Percentiles rank a stretch among this genome's conserved stretches.
Conservation (phyloP, 2,113 vertebrate genomes). For the Nyctibius bracteatus region DNA sequence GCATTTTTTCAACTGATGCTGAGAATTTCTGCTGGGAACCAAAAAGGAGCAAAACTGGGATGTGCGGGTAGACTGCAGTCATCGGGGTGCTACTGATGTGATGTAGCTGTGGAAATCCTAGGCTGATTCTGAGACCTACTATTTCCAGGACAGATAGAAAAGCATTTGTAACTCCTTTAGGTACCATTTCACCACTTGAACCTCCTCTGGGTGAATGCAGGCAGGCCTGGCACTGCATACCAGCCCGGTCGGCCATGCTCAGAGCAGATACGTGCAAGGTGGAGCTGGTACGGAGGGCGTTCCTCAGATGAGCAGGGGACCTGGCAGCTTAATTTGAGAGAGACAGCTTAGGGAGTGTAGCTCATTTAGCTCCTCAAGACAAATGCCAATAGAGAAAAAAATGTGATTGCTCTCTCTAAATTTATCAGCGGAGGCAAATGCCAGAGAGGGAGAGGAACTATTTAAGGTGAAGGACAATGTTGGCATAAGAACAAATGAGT, state of each 20-base stretch:
- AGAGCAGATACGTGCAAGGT: neutral
- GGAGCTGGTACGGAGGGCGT: neutral
- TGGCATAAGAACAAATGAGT: constrained; percentile 58
- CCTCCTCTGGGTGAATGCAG: neutral
- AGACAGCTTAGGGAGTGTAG: neutral
- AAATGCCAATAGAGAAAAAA: neutral
- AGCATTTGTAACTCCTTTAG: neutral
- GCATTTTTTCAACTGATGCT: neutral
- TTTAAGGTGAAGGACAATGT: constrained; percentile 64
- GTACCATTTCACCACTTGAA: neutral
- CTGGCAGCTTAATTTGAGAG: constrained; percentile 45
- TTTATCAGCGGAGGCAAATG: constrained; percentile 52
- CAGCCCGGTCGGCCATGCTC: neutral
- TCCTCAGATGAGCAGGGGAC: neutral
- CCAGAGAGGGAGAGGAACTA: constrained; percentile 34
- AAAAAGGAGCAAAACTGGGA: neutral
- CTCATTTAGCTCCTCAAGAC: constrained; percentile 48
- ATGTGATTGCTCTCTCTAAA: constrained; percentile 50
- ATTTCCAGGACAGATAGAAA: neutral
- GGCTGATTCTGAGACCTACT: neutral
- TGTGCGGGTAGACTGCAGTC: neutral
- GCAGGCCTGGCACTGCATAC: neutral
- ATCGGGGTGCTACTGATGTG: neutral
- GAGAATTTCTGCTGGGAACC: neutral
- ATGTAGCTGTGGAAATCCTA: neutral